phyloP scores from a whole-genome alignment of 2,113 vertebrate species.

The Cyprinus carpio region DNA sequence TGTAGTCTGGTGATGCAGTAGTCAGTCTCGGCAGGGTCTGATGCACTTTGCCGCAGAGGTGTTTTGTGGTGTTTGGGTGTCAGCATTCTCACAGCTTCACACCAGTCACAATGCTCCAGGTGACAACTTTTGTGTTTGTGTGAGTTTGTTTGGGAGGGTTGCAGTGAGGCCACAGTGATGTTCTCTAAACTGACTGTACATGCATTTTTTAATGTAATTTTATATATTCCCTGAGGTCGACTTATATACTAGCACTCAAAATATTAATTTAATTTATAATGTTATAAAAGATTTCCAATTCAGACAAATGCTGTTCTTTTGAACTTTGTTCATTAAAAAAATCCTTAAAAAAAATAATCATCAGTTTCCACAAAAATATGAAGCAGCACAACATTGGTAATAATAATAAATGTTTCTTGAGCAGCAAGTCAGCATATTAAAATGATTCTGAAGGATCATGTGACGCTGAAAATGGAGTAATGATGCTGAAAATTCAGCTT shows the following conservation, averaged over 20 bases:
- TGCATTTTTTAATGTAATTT: not conserved
- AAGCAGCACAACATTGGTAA: not conserved
- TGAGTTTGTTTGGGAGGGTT: not conserved
- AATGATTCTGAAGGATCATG: not conserved
- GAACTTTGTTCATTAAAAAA: not conserved
- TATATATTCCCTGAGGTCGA: not conserved
- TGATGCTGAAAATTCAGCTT: not conserved
- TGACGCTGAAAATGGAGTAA: not conserved
- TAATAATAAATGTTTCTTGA: not conserved
- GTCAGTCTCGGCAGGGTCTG: not conserved
- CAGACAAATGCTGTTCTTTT: not conserved
- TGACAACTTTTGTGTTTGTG: constrained; percentile 3
- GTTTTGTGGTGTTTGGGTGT: constrained; percentile 33
- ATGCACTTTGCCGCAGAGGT: constrained; percentile 11
- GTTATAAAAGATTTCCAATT: no score
- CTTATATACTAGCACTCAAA: not conserved
- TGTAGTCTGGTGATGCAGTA: not conserved
- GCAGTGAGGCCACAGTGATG: not conserved
- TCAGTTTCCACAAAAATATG: not conserved
- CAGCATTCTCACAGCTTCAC: constrained; percentile 36
- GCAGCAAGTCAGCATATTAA: not conserved
- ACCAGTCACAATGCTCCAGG: not conserved
- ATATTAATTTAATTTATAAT: no score
- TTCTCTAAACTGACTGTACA: not conserved
- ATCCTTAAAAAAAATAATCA: not conserved